Base-by-base conservation (phyloP, 2,797 vertebrate species). In the Mormyrops boulengeri region DNA sequence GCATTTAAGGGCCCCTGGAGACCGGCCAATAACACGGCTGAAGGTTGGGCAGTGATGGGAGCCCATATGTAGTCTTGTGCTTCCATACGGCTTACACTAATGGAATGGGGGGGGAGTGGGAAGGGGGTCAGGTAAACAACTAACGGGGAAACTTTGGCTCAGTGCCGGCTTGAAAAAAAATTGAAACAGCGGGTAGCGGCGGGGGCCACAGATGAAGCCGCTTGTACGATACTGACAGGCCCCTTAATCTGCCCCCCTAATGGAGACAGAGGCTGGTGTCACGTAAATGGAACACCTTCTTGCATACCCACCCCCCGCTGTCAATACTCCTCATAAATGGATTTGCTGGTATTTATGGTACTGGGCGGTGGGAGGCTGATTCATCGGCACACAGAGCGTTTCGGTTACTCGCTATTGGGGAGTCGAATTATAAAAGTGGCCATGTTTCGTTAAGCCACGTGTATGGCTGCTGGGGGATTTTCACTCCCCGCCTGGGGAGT, bases 271-370 rank as follows among this genome's bases (percentile, higher is more conserved):
- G 44, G 62, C 38, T 60, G 77, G 4, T 38, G 8, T 41, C 55
- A 38, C 14, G 34, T 38, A 47, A 38, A 89, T 82, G 77, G 87
- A 62, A 49, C 55, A 44, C 34, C 53, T 53, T 44, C 41, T 3
- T 3, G 11, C 3, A 17, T n/a, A 62, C 57, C 57, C n/a, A 62
- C 55, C n/a, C 49, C 9, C 22, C 12, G 8, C n/a, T 50, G 77
- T 66, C 80, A 85, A 52, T 66, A 69, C 6, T 38, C 22, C 55
- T 82, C 69, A 69, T 49, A 66, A 85, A 89, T 85, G 89, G 55
- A 11, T 89, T 38, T 62, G 38, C 17, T 0, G 53, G 77, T 89
- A 89, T 89, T 89, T 47, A 49, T 85, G 88, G 44, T 2, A 22
- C 7, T 4, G 30, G 26, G 66, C 3, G 11, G 34, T 11, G 34